Evolutionary conservation across 2,888 invertebrate species (phyloP).

Genomic region (Cenopis cana): DNA sequence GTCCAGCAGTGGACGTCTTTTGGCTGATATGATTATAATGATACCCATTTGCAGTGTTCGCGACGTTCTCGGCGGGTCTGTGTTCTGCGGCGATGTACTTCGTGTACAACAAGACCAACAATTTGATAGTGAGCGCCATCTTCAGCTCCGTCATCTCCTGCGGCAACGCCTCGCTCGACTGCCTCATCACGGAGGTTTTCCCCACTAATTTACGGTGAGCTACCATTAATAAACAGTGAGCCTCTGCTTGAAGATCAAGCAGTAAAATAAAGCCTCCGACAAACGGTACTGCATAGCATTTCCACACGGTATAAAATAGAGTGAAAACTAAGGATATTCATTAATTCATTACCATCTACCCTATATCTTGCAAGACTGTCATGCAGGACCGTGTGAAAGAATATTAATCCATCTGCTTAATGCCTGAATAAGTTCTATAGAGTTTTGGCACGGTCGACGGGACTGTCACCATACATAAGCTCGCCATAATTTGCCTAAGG

Average conservation of each 20-base stretch:
- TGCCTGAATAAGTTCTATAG: neutral
- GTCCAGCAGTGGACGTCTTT: too few species aligned
- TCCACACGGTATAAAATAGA: neutral
- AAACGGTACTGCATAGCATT: neutral
- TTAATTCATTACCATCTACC: neutral
- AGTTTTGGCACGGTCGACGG: too few species aligned
- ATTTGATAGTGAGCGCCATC: constrained; percentile 92
- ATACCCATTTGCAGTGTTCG: constrained; percentile 88
- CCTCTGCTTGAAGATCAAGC: too few species aligned
- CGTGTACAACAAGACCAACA: constrained; percentile 92
- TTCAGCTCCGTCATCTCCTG: constrained; percentile 95
- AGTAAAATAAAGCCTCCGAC: neutral
- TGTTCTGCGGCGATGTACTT: constrained; percentile 95
- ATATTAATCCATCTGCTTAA: neutral
- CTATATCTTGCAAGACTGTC: too few species aligned
- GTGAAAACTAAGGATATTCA: neutral
- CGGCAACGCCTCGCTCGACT: constrained; percentile 95
- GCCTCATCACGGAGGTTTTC: constrained; percentile 96
- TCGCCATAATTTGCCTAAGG: too few species aligned
- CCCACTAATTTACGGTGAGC: constrained; percentile 93
- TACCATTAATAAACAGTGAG: too few species aligned
- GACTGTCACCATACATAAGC: too few species aligned
- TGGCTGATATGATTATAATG: too few species aligned
- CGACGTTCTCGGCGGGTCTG: constrained; percentile 92
- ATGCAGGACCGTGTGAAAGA: neutral